Evolutionary conservation across 92 coral and sea anemone species (phyloP), one percentile per base, ranked within the genome.

Genomic region (Phenganax marumi): DNA sequence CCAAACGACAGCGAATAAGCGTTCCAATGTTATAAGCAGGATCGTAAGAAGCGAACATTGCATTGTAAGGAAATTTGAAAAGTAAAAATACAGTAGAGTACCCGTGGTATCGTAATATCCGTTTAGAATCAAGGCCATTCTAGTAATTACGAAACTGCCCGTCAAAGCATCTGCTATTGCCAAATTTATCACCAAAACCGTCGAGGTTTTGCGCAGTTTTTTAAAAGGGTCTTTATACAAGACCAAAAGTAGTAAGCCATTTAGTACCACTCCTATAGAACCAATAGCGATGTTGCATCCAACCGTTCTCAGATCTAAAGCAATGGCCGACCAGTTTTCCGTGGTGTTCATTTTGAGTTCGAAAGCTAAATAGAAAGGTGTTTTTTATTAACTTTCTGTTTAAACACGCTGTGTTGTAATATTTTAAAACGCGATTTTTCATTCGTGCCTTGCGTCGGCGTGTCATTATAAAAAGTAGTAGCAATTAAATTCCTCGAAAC

Each of bases 21-120:
- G 10, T 19, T 78, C 83, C 17, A 33, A 49, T 1, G 83, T 63
- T 17, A 63, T 78, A 3, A 78, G 49, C 25, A 78, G 39, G 0
- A 78, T 72, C 8, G 83, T 78, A 22, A 78, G 21, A 6, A 78
- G 46, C 18, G 83, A 78, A 11, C 46, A 46, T 12, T 78, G 83
- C 73, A 78, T 63, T 8, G 83, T 46, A 18, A 21, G 21, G 12
- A 78, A 61, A 0, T 22, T 18, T 8, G 73, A 78, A n/a, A n/a
- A 61, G 26, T 8, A 3, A 17, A 62, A 52, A 49, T 10, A 21
- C 24, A 12, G 1, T 8, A 55, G 14, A 26, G 24, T 51, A 47
- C 61, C 48, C 23, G 11, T 53, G 12, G 47, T 0, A 7, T 10
- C 24, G 24, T 19, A 12, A 50, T 8, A 24, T 0, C 81, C 52